phyloP scores from a whole-genome alignment of 35 echinoderm and acorn worm genomes.

The Ophiothrix spiculata region DNA sequence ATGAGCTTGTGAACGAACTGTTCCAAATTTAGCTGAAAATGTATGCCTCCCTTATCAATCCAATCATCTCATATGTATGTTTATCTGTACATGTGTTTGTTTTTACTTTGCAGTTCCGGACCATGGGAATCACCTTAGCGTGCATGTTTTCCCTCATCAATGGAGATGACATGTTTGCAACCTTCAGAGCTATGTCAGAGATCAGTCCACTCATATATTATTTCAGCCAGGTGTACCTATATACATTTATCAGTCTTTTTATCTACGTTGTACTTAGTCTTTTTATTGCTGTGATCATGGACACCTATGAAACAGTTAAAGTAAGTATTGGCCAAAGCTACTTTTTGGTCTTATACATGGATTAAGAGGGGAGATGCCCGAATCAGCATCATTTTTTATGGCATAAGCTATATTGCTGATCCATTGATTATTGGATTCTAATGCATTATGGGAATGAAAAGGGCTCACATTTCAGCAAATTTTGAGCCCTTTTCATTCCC shows the following conservation, averaged over 20 bases:
- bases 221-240: conserved; percentile 87
- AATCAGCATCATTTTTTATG: neutral
- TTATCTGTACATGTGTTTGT: neutral
- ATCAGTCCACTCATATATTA: conserved; percentile 56
- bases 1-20: no score
- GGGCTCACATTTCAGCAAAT: no score
- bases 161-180: conserved; percentile 98
- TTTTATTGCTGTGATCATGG: conserved; percentile 98
- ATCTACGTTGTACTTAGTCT: conserved; percentile 97
- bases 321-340: conserved; percentile 40
- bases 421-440: no score
- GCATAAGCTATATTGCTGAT: no score
- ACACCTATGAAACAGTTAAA: conserved; percentile 97
- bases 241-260: conserved; percentile 97
- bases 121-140: conserved; percentile 59
- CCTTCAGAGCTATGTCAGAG: conserved; percentile 78
- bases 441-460: no score
- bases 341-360: no score
- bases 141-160: conserved; percentile 98
- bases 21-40: neutral
- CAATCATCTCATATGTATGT: neutral
- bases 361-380: no score
- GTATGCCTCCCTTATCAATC: neutral
- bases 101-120: conserved; percentile 58
- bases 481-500: no score